These are phyloP conservation scores for Lepidochrysops patricia DNA, from an alignment of 2,888 invertebrate species.

Conservation along the genomic window DNA sequence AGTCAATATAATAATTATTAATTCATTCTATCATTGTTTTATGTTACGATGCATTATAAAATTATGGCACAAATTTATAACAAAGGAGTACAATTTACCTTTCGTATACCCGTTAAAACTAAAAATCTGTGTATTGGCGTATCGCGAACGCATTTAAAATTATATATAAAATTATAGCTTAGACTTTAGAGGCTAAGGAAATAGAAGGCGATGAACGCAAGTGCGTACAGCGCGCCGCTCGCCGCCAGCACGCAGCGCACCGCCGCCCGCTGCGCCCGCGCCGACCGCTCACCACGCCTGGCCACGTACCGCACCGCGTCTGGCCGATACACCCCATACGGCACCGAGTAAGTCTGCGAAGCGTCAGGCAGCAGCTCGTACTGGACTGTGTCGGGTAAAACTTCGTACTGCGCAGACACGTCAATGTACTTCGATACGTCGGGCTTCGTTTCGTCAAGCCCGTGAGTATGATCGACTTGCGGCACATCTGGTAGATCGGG, in stretches of 20 bases:
- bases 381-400: background rate
- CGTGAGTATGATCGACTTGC: too few relatives aligned
- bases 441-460: too few relatives aligned
- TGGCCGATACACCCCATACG: conserved; percentile 48
- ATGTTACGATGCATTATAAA: background rate
- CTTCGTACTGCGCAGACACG: background rate
- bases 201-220: conserved; percentile 57
- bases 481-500: conserved; percentile 25
- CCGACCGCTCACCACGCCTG: conserved; percentile 14
- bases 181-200: conserved; percentile 40
- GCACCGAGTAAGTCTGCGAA: conserved; percentile 23
- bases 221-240: conserved; percentile 54
- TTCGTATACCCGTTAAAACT: background rate
- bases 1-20: background rate
- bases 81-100: background rate
- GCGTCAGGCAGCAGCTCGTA: background rate
- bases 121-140: too few relatives aligned
- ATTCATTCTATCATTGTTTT: background rate
- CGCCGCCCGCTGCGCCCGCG: conserved; percentile 36
- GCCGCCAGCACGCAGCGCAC: conserved; percentile 75
- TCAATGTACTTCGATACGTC: conserved; percentile 18
- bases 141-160: too few relatives aligned
- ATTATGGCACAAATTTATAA: background rate
- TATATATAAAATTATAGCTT: too few relatives aligned
- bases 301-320: conserved; percentile 52